Evolutionary conservation across 1,140 invertebrate genomes (phyloP), one percentile per base, ranked within the genome.

Genomic region (Heliconius eleuchia): DNA sequence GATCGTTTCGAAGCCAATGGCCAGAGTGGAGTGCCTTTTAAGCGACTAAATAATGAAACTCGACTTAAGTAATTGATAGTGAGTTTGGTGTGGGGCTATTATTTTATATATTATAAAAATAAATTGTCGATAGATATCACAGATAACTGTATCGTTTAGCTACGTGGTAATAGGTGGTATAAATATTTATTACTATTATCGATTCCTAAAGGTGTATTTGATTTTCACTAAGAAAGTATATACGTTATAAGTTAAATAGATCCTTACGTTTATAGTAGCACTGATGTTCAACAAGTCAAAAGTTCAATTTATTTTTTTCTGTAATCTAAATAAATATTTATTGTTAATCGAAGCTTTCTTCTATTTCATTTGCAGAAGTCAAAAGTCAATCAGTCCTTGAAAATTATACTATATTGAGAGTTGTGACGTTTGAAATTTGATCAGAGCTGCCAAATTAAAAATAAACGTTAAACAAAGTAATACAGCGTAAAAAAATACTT

Each of bases 361-460:
- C 60, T 27, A 66, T 66, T 66, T 27, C 9, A 66, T 66, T 66
- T 30, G n/a, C 11, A 16, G 27, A 60, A 3, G 3, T 23, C 55
- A 57, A 23, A 57, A 23, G 34, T 23, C 55, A 57, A 23, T 23
- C n/a, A 57, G n/a, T 3, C 60, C 60, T 66, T 66, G 60, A 30
- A 66, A 66, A 66, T 66, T 66, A 16, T 13, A 3, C 19, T 57
- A 57, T 57, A 60, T 66, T 30, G 27, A 30, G 60, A 27, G 9
- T 66, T 57, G 60, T 66, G 60, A 66, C 60, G 60, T 66, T 66
- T 66, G 60, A 66, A 66, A 30, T 30, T 66, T 66, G 60, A 66
- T 30, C 27, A 30, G 60, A 66, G 60, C 23, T 66, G 60, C 60
- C 60, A 66, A 66, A n/a, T 30, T 3, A 46, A 16, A 42, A 46